Evolutionary conservation across 2,888 invertebrate species (phyloP).

Genomic region (Hydrotaea cyrtoneurina): DNA sequence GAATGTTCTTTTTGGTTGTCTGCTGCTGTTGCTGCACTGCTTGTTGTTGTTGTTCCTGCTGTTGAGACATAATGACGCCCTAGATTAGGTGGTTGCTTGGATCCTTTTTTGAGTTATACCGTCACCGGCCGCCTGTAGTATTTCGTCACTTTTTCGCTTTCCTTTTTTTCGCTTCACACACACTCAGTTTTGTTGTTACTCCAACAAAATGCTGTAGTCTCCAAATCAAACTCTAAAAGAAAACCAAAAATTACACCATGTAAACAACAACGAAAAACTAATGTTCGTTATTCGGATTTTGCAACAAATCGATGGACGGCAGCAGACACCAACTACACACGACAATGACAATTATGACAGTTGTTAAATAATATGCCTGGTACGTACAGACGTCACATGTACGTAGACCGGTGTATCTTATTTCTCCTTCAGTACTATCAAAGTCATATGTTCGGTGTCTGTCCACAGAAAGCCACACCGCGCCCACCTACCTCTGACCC

Average conservation of each 20-base stretch:
- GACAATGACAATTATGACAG: conserved; percentile 28
- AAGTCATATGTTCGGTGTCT: conserved; percentile 57
- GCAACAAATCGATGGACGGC: conserved; percentile 57
- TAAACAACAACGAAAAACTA: conserved; percentile 47
- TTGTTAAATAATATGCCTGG: conserved; percentile 38
- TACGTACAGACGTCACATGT: too few relatives aligned
- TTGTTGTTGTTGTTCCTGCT: conserved; percentile 20
- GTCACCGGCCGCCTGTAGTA: background rate
- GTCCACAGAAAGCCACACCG: background rate
- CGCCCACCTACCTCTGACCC: conserved; percentile 37
- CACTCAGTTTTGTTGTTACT: conserved; percentile 4
- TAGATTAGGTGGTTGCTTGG: background rate
- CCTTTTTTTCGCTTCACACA: background rate
- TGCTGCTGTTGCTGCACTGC: conserved; percentile 57
- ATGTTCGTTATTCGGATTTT: conserved; percentile 4
- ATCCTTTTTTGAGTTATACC: conserved; percentile 11
- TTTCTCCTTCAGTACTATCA: conserved; percentile 20
- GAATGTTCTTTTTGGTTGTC: conserved; percentile 69
- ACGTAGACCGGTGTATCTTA: background rate
- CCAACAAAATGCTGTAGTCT: conserved; percentile 44
- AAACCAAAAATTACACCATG: conserved; percentile 33
- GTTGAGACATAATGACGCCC: conserved; percentile 57
- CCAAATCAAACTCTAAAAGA: conserved; percentile 45
- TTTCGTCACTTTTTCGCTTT: conserved; percentile 38
- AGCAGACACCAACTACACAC: conserved; percentile 32